Conservation (phyloP, 2,888 invertebrate species). For the Papilio demoleus region DNA sequence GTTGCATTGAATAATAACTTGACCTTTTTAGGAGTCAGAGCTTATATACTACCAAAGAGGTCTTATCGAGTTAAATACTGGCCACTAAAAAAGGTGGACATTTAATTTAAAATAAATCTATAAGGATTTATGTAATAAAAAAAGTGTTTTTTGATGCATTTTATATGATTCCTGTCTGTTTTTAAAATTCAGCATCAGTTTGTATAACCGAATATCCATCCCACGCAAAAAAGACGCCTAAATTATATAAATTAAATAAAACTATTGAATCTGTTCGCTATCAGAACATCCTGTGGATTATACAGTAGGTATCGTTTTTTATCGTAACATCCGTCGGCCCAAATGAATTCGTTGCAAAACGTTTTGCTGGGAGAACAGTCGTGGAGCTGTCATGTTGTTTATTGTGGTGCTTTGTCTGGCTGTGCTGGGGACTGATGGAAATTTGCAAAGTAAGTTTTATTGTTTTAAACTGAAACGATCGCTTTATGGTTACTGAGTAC, state of each 20-base stretch:
- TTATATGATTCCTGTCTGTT: too few species aligned
- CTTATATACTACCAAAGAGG: too few species aligned
- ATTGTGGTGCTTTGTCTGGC: conserved; percentile 50
- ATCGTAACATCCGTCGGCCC: conserved; percentile 52
- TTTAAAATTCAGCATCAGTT: too few species aligned
- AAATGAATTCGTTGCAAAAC: conserved; percentile 43
- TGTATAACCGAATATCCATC: too few species aligned
- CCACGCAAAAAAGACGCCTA: conserved; percentile 4
- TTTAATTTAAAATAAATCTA: too few species aligned
- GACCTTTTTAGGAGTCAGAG: too few species aligned
- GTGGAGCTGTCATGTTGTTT: conserved; percentile 53
- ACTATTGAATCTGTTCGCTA: conserved; percentile 47
- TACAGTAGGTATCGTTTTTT: conserved; percentile 47
- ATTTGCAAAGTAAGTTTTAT: conserved; percentile 46
- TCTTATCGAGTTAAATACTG: too few species aligned
- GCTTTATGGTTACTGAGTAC: neutral
- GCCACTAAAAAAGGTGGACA: too few species aligned
- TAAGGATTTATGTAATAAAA: too few species aligned
- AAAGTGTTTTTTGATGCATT: too few species aligned
- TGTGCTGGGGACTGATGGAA: conserved; percentile 48
- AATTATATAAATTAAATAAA: conserved; percentile 22
- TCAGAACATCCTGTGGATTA: conserved; percentile 71
- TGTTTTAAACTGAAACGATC: neutral
- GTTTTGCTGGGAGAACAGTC: conserved; percentile 33
- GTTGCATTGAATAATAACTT: too few species aligned